Conservation (phyloP, 2,113 vertebrate species). For the Mugil cephalus region DNA sequence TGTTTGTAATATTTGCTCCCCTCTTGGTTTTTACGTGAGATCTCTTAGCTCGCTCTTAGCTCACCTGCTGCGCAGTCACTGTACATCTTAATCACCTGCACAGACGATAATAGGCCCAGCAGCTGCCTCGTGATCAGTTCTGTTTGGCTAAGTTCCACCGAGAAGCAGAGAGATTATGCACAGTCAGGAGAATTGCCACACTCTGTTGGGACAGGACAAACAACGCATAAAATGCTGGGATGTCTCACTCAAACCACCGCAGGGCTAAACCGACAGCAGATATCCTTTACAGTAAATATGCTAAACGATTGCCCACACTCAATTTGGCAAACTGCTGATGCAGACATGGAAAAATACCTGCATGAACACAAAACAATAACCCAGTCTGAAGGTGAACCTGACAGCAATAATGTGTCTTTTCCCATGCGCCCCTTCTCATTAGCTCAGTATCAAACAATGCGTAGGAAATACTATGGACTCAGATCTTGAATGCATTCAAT, state of each 20-base stretch:
- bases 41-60: background rate
- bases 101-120: slow-evolving; percentile 42
- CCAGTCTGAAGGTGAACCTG: slow-evolving; percentile 29
- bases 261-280: slow-evolving; percentile 42
- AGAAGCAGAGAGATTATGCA: slow-evolving; percentile 46
- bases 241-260: slow-evolving; percentile 29
- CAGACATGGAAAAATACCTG: background rate
- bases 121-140: slow-evolving; percentile 49
- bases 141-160: slow-evolving; percentile 57
- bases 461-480: slow-evolving; percentile 4
- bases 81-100: slow-evolving; percentile 24
- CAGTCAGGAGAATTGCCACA: slow-evolving; percentile 60
- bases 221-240: slow-evolving; percentile 27
- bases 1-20: background rate
- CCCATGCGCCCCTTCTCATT: slow-evolving; percentile 12
- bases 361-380: slow-evolving; percentile 10
- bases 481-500: background rate
- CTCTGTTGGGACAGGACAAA: slow-evolving; percentile 41
- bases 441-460: slow-evolving; percentile 11
- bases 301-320: slow-evolving; percentile 17
- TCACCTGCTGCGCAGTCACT: slow-evolving; percentile 16
- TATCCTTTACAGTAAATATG: slow-evolving; percentile 39
- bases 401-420: slow-evolving; percentile 11
- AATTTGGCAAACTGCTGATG: slow-evolving; percentile 11
- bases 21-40: slow-evolving; percentile 11